Evolutionary conservation across 2,797 vertebrate species (phyloP).

Genomic region (Coendou prehensilis): DNA sequence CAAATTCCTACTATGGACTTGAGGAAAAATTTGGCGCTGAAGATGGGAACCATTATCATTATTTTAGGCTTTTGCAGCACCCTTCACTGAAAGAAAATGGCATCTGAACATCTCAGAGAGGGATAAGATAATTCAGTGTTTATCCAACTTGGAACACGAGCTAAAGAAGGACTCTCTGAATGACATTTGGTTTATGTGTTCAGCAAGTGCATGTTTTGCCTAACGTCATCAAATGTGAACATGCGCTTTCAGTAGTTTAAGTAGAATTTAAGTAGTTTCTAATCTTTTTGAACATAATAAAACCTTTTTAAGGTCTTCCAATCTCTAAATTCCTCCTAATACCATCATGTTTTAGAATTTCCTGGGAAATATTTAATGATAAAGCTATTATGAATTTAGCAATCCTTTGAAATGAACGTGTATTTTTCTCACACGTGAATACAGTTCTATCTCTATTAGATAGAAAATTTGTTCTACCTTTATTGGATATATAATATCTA

Average conservation of each 20-base stretch:
- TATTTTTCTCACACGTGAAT: conserved; percentile 26
- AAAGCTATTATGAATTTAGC: conserved; percentile 54
- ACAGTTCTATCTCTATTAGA: not conserved
- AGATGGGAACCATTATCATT: not conserved
- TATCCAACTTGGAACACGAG: not conserved
- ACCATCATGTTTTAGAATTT: conserved; percentile 48
- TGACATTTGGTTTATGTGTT: not conserved
- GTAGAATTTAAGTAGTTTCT: conserved; percentile 8
- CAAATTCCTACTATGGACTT: not conserved
- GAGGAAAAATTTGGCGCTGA: not conserved
- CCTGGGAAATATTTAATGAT: conserved; percentile 19
- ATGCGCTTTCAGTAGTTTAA: not conserved
- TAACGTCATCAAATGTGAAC: not conserved
- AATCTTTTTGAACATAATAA: conserved; percentile 22
- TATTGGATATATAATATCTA: not conserved
- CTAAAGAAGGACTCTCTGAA: not conserved
- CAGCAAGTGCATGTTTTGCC: not conserved
- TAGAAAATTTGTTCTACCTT: not conserved
- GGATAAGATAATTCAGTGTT: not conserved
- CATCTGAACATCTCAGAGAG: conserved; percentile 2
- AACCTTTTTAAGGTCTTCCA: not conserved
- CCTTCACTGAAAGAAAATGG: not conserved
- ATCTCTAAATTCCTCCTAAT: not conserved
- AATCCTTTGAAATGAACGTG: conserved; percentile 45
- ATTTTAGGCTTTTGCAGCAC: not conserved